Conservation (phyloP, 2,113 vertebrate species). For the Myrmecobius fasciatus region DNA sequence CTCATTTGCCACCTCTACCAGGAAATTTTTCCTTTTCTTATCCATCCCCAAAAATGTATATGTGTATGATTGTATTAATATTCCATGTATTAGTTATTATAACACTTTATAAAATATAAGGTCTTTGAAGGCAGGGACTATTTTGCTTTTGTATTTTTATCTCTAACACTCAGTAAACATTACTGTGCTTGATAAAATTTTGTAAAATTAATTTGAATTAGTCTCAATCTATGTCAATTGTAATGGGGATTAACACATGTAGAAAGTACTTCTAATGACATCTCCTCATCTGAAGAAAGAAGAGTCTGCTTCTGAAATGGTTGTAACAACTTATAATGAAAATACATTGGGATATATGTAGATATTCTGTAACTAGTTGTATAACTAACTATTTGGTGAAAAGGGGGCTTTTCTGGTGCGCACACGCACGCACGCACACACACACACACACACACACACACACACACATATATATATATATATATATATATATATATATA, state of each 20-base stretch:
- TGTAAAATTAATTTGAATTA: background rate
- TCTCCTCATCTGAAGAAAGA: background rate
- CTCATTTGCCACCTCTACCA: background rate
- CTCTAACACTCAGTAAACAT: background rate
- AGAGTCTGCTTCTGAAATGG: background rate
- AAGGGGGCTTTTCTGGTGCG: background rate
- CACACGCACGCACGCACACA: no score
- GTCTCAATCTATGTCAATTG: background rate
- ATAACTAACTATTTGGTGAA: background rate
- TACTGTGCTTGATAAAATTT: background rate
- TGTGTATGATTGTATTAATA: background rate
- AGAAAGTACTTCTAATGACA: background rate
- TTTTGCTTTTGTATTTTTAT: background rate
- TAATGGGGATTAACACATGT: background rate
- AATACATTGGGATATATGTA: background rate
- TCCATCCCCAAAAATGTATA: background rate
- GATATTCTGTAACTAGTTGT: background rate
- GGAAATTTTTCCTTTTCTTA: background rate
- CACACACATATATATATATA: no score
- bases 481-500: no score
- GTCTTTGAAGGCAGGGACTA: background rate
- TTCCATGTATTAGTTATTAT: background rate
- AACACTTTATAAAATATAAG: background rate
- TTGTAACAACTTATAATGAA: background rate
- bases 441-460: no score